A percentile compares a stretch with the other conserved stretches of the same genome.
phyloP scores from a whole-genome alignment of 2,888 invertebrate genomes.

The Gryllus longicercus region DNA sequence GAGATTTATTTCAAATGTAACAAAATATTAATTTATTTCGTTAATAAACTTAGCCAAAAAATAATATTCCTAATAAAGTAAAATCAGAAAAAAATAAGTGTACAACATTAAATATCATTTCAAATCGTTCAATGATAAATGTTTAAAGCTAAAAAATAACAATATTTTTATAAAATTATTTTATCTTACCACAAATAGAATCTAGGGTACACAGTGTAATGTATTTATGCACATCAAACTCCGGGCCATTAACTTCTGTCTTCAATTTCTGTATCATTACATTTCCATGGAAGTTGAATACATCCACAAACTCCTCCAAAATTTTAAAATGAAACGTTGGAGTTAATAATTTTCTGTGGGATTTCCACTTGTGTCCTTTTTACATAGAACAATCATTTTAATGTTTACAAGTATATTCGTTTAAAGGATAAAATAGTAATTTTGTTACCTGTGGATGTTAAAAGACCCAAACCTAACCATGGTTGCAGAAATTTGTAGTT shows the following conservation, averaged over 20 bases:
- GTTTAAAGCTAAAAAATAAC: no score
- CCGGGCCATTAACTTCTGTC: slow-evolving; percentile 45
- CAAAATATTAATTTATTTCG: no score
- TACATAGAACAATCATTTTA: slow-evolving; percentile 33
- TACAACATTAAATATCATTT: no score
- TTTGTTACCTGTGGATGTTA: slow-evolving; percentile 47
- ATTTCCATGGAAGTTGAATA: slow-evolving; percentile 62
- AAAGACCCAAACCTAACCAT: slow-evolving; percentile 52
- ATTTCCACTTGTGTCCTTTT: slow-evolving; percentile 59
- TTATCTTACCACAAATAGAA: slow-evolving; percentile 57
- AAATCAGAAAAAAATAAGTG: no score
- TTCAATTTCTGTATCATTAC: slow-evolving; percentile 57
- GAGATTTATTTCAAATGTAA: no score
- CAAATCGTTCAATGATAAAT: no score
- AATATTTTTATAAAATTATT: not conserved
- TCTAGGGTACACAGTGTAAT: slow-evolving; percentile 60
- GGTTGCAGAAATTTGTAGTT: slow-evolving; percentile 42
- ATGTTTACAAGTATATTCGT: no score
- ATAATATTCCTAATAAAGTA: no score
- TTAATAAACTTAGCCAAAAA: no score
- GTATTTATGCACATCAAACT: slow-evolving; percentile 60
- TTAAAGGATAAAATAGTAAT: not conserved
- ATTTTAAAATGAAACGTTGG: slow-evolving; percentile 78
- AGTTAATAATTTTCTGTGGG: slow-evolving; percentile 66
- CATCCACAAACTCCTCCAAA: slow-evolving; percentile 65